Conservation (phyloP, 2,888 invertebrate species). For the Zootermopsis nevadensis region DNA sequence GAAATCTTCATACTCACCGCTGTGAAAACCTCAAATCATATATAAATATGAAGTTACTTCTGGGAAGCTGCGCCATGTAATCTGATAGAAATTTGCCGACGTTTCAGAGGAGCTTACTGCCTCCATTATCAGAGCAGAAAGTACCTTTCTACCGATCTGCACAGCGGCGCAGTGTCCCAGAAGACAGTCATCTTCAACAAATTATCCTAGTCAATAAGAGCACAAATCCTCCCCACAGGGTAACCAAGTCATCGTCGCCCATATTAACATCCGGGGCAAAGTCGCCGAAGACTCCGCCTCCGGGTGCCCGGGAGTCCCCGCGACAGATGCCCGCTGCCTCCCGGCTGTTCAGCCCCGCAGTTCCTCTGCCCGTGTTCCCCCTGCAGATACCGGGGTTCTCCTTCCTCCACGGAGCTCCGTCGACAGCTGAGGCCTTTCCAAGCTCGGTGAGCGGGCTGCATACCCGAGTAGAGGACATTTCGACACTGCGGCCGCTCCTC, state of each 20-base stretch:
- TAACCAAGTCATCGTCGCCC: not conserved
- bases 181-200: no score
- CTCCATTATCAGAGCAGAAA: no score
- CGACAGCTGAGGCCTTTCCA: not conserved
- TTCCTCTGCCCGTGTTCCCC: conserved; percentile 31
- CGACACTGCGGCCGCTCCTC: conserved; percentile 10
- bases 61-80: no score
- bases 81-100: no score
- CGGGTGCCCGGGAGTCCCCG: not conserved
- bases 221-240: not conserved
- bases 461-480: not conserved
- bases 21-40: no score
- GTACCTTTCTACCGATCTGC: no score
- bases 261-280: not conserved
- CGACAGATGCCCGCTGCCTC: not conserved
- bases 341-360: conserved; percentile 14
- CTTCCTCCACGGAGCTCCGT: conserved; percentile 23
- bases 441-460: conserved; percentile 2
- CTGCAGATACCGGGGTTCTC: conserved; percentile 37
- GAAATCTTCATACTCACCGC: no score
- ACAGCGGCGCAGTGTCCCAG: no score
- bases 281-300: not conserved
- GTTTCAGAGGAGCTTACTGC: no score
- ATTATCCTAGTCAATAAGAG: no score
- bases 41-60: no score